A percentile compares a stretch with the other conserved stretches of the same genome.
These are phyloP conservation scores for Eristalis arbustorum DNA, from an alignment of 2,888 invertebrate species.

Conservation along the genomic window DNA sequence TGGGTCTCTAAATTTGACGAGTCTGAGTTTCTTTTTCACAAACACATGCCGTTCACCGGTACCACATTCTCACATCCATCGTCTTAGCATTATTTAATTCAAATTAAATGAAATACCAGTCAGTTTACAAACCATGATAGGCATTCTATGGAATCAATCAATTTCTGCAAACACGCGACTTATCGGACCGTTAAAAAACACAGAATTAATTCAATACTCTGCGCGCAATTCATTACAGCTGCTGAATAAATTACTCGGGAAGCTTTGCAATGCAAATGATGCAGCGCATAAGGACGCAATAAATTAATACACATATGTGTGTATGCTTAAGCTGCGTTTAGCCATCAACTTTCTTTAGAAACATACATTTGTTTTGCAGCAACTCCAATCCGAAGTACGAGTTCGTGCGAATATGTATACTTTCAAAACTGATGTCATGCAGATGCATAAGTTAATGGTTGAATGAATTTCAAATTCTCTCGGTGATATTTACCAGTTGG, in stretches of 20 bases:
- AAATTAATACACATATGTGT: neutral
- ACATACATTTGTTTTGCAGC: conserved; percentile 44
- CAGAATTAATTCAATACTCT: neutral
- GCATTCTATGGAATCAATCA: neutral
- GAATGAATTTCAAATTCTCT: neutral
- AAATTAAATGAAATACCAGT: neutral
- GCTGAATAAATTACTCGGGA: neutral
- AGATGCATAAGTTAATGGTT: neutral
- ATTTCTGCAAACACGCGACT: conserved; percentile 15
- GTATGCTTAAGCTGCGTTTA: conserved; percentile 17
- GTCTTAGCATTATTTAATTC: neutral
- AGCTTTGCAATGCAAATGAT: neutral
- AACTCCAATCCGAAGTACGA: conserved; percentile 5
- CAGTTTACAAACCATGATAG: neutral
- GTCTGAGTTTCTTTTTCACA: neutral
- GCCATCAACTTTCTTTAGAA: conserved; percentile 50
- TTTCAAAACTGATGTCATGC: conserved; percentile 24
- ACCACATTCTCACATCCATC: neutral
- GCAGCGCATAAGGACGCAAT: neutral
- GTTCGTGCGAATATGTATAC: conserved; percentile 24
- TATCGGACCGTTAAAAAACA: neutral
- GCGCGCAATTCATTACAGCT: neutral
- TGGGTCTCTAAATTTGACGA: neutral
- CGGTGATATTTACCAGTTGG: conserved; percentile 35
- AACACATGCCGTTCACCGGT: neutral